These are phyloP conservation scores for Erinaceus europaeus DNA, from an alignment of 2,113 vertebrate genomes.

Conservation along the genomic window DNA sequence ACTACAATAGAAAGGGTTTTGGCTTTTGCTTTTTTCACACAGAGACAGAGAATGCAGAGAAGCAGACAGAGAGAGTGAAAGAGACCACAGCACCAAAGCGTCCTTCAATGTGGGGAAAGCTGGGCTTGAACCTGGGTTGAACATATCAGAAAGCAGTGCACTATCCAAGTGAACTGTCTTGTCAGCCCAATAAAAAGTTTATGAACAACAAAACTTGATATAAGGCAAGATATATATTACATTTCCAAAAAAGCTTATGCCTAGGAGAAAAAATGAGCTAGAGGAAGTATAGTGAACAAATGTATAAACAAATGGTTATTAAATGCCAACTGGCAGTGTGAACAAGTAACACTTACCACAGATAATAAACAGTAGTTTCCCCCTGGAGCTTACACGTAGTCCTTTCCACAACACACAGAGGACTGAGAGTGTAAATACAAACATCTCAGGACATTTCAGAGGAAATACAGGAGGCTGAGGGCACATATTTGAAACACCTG, in stretches of 20 bases:
- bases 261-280: too few species aligned
- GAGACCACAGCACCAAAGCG: too few species aligned
- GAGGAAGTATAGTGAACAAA: neutral
- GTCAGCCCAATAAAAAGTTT: conserved; percentile 20
- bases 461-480: neutral
- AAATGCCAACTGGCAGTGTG: too few species aligned
- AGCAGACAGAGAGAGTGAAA: too few species aligned
- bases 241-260: neutral
- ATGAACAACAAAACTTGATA: neutral
- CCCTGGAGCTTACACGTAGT: neutral
- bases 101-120: too few species aligned
- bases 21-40: too few species aligned
- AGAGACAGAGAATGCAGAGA: too few species aligned
- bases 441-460: neutral
- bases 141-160: too few species aligned
- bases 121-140: too few species aligned
- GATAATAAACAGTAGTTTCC: neutral
- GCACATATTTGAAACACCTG: conserved; percentile 63
- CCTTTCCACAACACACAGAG: neutral
- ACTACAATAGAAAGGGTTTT: too few species aligned
- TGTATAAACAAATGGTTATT: neutral
- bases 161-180: too few species aligned
- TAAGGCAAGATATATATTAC: neutral
- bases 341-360: neutral
- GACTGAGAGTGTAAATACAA: conserved; percentile 18